These are phyloP conservation scores for Drosophila orosa DNA, from an alignment of 1,140 invertebrate genomes.

Conservation along the genomic window DNA sequence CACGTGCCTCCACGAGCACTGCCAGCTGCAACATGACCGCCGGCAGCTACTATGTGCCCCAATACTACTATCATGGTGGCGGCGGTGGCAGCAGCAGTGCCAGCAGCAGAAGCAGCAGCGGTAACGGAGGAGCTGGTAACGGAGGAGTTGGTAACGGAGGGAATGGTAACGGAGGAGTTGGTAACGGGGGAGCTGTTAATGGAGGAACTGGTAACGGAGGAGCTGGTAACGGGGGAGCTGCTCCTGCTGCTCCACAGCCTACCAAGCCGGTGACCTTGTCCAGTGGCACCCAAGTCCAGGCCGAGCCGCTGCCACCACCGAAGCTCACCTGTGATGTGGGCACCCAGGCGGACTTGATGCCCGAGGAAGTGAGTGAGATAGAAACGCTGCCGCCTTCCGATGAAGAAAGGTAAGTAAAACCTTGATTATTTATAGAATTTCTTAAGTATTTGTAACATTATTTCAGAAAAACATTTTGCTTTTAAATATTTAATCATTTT, in stretches of 20 bases:
- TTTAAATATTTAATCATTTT: neutral
- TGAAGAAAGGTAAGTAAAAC: constrained; percentile 18
- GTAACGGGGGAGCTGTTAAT: neutral
- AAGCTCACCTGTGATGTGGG: constrained; percentile 41
- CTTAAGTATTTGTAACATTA: neutral
- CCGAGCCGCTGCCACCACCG: neutral
- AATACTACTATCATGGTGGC: neutral
- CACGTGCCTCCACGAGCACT: constrained; percentile 37
- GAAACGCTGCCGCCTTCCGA: neutral
- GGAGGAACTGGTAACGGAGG: neutral
- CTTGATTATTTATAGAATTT: neutral
- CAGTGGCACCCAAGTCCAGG: constrained; percentile 25
- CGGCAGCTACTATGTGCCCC: constrained; percentile 30
- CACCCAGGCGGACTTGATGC: constrained; percentile 44
- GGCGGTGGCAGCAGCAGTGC: neutral
- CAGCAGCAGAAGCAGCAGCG: neutral
- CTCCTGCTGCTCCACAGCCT: constrained; percentile 3
- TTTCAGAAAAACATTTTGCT: neutral
- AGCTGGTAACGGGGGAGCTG: too few species aligned
- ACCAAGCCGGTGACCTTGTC: constrained; percentile 2
- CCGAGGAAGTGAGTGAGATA: constrained; percentile 2
- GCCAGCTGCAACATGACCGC: constrained; percentile 31
- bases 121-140: neutral
- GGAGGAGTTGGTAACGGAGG: neutral
- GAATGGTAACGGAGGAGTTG: neutral